Percentiles rank a stretch among this genome's conserved stretches.
These are phyloP conservation scores for Euwallacea fornicatus DNA, from an alignment of 1,140 invertebrate species.

Conservation along the genomic window DNA sequence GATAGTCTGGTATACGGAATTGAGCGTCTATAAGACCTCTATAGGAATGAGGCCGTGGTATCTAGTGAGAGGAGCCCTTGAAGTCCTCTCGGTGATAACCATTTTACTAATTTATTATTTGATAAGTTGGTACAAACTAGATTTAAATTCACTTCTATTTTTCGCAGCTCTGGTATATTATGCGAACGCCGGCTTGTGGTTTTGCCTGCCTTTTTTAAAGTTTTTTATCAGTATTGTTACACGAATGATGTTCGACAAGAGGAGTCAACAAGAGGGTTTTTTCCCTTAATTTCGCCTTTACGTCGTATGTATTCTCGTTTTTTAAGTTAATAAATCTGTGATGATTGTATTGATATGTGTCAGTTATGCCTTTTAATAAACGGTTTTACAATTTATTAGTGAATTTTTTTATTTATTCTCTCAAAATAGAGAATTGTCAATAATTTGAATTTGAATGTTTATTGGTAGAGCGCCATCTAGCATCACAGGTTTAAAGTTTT, in stretches of 20 bases:
- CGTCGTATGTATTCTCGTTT: no score
- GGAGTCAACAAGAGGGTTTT: slow-evolving; percentile 27
- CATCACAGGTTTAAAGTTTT: no score
- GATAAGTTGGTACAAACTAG: slow-evolving; percentile 40
- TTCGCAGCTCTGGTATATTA: slow-evolving; percentile 34
- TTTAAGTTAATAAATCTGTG: no score
- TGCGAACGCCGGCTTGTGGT: slow-evolving; percentile 40
- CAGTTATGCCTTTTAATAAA: no score
- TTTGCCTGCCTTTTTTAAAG: slow-evolving; percentile 32
- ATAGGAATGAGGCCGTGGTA: slow-evolving; percentile 41
- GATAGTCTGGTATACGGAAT: slow-evolving; percentile 40
- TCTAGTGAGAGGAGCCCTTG: slow-evolving; percentile 36
- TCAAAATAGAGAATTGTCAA: no score
- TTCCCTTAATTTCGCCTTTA: slow-evolving; percentile 1
- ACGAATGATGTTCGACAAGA: slow-evolving; percentile 18
- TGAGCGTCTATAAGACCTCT: slow-evolving; percentile 36
- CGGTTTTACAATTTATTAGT: no score
- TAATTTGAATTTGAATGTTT: no score
- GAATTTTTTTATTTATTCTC: no score
- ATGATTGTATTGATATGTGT: no score
- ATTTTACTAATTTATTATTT: slow-evolving; percentile 45
- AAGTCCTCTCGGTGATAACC: slow-evolving; percentile 39
- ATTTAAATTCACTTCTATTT: slow-evolving; percentile 35
- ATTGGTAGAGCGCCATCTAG: no score
- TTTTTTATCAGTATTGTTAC: slow-evolving; percentile 21